Base-by-base conservation (phyloP, 2,113 vertebrate species). In the Sula dactylatra region DNA sequence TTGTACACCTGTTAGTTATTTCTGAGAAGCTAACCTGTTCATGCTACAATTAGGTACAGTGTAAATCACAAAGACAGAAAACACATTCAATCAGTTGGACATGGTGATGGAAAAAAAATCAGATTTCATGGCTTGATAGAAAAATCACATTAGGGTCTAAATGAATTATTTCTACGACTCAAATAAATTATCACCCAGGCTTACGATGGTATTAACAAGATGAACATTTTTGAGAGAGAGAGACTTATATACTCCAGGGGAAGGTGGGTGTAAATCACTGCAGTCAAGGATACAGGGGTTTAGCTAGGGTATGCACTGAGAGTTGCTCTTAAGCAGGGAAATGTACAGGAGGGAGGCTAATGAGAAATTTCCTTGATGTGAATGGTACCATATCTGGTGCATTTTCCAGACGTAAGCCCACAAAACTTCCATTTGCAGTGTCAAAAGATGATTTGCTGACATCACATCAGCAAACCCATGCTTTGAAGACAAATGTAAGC, bases 101-200 rank as follows among this genome's bases (percentile, higher is more conserved):
- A 94, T 86, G 95, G 76, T 93, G 84, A 73, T 2, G 1, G 69
- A 55, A 34, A 84, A 89, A 86, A 94, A 96, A 96, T 90, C 77
- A 89, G 50, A 97, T 98, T 98, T 97, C 97, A 95, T 96, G 85
- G 94, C 77, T 89, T 96, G 89, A 94, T 97, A 93, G 86, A 96
- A 97, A 97, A 98, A 97, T 98, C 97, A 93, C 69, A 91, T 97
- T 96, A 97, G 80, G 40, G 31, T 88, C 90, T 90, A 86, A 97
- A 88, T 97, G 92, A 97, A 95, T 94, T 83, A 93, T 95, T 98
- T 97, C 94, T 93, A 95, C 11, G 65, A 94, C 94, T 97, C 74
- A 97, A 96, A 98, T 95, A 95, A 97, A 94, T 96, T 97, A 96
- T 96, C 95, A 96, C 91, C 93, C 65, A 93, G 69, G 71, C 65